phyloP scores from a whole-genome alignment of 2,113 vertebrate genomes.

The Mormoops blainvillei region DNA sequence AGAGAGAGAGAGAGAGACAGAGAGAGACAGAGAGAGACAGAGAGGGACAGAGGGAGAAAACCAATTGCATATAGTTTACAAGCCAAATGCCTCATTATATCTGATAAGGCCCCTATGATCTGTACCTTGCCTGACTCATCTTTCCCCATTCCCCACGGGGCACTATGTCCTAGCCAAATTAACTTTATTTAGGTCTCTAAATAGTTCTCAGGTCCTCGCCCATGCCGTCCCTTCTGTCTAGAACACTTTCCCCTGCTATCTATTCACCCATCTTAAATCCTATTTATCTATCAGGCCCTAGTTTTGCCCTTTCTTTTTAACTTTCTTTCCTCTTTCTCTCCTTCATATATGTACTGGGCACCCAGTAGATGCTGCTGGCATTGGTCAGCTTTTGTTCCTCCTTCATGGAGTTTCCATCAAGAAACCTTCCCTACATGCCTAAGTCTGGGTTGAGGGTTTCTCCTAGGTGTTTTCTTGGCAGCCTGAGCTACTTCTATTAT shows the following conservation, averaged over 20 bases:
- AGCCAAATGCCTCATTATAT: constrained; percentile 57
- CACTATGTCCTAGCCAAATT: constrained; percentile 51
- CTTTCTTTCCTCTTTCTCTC: background rate
- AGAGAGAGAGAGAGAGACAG: no score
- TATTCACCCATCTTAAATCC: background rate
- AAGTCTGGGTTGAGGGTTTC: background rate
- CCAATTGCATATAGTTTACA: background rate
- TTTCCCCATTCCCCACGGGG: constrained; percentile 36
- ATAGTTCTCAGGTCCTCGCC: constrained; percentile 26
- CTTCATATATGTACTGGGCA: background rate
- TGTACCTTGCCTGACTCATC: constrained; percentile 35
- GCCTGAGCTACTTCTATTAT: background rate
- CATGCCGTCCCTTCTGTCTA: background rate
- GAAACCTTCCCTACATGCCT: background rate
- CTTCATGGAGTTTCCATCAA: background rate
- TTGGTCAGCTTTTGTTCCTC: background rate
- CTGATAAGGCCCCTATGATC: constrained; percentile 25
- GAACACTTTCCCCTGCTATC: background rate
- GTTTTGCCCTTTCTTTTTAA: background rate
- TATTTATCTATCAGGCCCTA: background rate
- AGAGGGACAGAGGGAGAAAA: no score
- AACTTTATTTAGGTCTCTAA: constrained; percentile 48
- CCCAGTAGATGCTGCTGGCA: background rate
- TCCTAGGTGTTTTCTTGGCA: background rate
- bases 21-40: no score